Conservation (phyloP, 2,797 vertebrate species). For the Sebastes glaucus region DNA sequence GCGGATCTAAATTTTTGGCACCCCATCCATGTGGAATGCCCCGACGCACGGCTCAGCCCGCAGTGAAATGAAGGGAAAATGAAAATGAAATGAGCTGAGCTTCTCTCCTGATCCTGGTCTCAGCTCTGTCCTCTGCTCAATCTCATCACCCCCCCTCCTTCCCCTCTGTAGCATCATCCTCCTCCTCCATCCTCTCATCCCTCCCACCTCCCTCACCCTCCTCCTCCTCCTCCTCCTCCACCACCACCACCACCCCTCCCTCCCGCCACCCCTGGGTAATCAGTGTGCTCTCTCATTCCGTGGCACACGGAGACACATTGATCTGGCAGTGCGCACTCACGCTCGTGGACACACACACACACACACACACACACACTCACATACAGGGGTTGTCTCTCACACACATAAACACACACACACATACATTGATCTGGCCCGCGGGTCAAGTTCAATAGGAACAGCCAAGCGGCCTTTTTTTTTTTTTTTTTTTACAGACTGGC, state of each 20-base stretch:
- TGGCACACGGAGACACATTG: conserved; percentile 82
- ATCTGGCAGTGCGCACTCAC: conserved; percentile 64
- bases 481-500: conserved; percentile 67
- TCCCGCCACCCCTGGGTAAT: conserved; percentile 82
- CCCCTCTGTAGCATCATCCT: conserved; percentile 58
- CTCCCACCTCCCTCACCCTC: conserved; percentile 33
- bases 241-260: conserved; percentile 8
- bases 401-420: conserved; percentile 48
- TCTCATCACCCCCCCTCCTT: conserved; percentile 41
- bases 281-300: conserved; percentile 85
- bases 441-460: conserved; percentile 88
- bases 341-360: conserved; percentile 29
- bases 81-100: conserved; percentile 80
- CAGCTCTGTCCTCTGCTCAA: conserved; percentile 71
- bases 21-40: conserved; percentile 66
- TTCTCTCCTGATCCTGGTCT: conserved; percentile 75
- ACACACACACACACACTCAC: conserved; percentile 62
- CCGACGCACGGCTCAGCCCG: conserved; percentile 51
- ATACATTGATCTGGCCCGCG: conserved; percentile 84
- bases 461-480: conserved; percentile 69
- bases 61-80: conserved; percentile 75
- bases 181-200: conserved; percentile 53
- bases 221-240: background rate
- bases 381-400: conserved; percentile 39
- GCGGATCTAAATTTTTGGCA: conserved; percentile 67